Evolutionary conservation across 2,888 invertebrate genomes (phyloP).

Genomic region (Oscheius sp.): DNA sequence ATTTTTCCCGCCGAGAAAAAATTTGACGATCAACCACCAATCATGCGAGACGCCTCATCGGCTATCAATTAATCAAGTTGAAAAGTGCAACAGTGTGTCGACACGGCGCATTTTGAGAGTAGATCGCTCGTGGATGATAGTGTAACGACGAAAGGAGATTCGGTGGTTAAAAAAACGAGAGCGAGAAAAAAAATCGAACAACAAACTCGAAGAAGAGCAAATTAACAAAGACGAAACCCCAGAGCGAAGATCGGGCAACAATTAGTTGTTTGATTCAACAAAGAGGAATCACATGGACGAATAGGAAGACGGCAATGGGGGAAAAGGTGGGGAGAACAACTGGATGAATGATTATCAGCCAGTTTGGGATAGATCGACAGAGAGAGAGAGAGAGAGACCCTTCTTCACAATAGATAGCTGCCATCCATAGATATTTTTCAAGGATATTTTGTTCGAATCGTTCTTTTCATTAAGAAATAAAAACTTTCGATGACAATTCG

Average conservation of each 20-base stretch:
- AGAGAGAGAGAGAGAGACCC: not conserved
- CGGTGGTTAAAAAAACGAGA: not conserved
- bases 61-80: not conserved
- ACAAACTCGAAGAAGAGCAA: not conserved
- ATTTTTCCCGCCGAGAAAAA: not conserved
- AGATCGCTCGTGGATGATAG: slow-evolving; percentile 3
- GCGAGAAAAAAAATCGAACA: not conserved
- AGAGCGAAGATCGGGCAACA: too few species aligned
- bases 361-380: not conserved
- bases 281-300: too few species aligned
- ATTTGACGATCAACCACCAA: too few species aligned
- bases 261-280: not conserved
- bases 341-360: slow-evolving; percentile 29
- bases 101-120: not conserved
- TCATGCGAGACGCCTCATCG: not conserved
- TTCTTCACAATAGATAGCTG: too few species aligned
- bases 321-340: slow-evolving; percentile 14
- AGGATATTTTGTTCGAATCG: too few species aligned
- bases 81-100: not conserved
- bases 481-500: too few species aligned
- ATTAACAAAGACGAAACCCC: too few species aligned
- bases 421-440: too few species aligned
- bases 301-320: not conserved
- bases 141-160: not conserved
- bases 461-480: too few species aligned